Conservation (phyloP, 2,797 vertebrate species). For the Limosa lapponica region DNA sequence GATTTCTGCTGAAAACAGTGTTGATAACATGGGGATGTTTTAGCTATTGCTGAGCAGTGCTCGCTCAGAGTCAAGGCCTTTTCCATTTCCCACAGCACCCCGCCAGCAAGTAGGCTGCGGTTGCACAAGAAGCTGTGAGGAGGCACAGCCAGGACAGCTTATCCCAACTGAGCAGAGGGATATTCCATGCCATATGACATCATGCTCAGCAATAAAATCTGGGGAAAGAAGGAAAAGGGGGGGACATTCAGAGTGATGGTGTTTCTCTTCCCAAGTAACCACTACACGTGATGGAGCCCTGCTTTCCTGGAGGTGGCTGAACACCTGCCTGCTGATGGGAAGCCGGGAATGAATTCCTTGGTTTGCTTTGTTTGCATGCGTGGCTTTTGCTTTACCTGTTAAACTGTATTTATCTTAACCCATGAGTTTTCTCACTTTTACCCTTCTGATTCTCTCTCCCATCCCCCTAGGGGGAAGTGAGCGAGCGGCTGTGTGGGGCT, state of each 20-base stretch:
- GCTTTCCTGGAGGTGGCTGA: neutral
- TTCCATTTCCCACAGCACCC: neutral
- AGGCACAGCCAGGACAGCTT: neutral
- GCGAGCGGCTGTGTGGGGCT: neutral
- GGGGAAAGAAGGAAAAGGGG: neutral
- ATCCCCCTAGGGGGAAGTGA: neutral
- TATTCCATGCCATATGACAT: neutral
- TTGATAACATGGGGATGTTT: neutral
- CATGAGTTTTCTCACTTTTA: neutral
- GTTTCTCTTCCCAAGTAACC: neutral
- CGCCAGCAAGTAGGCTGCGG: neutral
- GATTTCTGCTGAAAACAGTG: neutral
- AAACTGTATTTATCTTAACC: neutral
- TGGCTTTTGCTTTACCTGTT: neutral
- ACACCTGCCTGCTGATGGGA: neutral
- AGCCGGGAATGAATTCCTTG: neutral
- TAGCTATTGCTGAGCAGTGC: neutral
- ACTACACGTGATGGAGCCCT: neutral
- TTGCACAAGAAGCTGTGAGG: neutral
- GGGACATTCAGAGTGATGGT: neutral
- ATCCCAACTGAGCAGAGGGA: neutral
- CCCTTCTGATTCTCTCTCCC: neutral
- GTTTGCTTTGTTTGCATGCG: neutral
- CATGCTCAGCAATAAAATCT: neutral
- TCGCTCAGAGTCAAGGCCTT: neutral